Evolutionary conservation across 2,888 invertebrate species (phyloP).

Genomic region (Bellardia bayeri): DNA sequence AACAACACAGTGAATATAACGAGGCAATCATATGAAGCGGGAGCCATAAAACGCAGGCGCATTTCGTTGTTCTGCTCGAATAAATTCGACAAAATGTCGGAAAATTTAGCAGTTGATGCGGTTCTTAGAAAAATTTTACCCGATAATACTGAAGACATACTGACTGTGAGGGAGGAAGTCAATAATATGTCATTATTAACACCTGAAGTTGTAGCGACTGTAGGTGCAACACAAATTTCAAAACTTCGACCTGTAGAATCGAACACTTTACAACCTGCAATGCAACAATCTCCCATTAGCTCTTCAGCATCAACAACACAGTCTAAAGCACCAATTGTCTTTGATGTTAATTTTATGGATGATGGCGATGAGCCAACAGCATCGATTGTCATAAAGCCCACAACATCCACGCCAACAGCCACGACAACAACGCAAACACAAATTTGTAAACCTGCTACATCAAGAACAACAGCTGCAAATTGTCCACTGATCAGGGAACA

Average conservation of each 20-base stretch:
- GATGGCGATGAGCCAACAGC: constrained; percentile 74
- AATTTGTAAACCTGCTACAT: neutral
- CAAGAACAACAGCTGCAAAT: neutral
- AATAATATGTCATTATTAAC: neutral
- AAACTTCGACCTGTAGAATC: constrained; percentile 47
- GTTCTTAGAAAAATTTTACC: constrained; percentile 71
- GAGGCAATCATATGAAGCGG: constrained; percentile 10
- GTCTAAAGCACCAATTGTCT: constrained; percentile 65
- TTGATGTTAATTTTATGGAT: constrained; percentile 74
- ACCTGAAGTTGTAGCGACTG: constrained; percentile 33
- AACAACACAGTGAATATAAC: neutral
- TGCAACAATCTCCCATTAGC: constrained; percentile 1
- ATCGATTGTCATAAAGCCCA: constrained; percentile 75
- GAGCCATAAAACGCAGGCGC: constrained; percentile 68
- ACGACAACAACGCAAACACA: neutral
- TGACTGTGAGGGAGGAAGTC: neutral
- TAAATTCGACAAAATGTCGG: constrained; percentile 59
- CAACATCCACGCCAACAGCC: neutral
- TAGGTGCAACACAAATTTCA: constrained; percentile 72
- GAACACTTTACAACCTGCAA: neutral
- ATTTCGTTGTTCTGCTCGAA: constrained; percentile 70
- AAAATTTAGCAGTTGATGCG: constrained; percentile 73
- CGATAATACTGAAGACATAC: constrained; percentile 59
- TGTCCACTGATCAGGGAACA: neutral
- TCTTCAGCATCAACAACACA: neutral